Conservation (phyloP, 2,888 invertebrate species). For the Amblyjoppa proteus region DNA sequence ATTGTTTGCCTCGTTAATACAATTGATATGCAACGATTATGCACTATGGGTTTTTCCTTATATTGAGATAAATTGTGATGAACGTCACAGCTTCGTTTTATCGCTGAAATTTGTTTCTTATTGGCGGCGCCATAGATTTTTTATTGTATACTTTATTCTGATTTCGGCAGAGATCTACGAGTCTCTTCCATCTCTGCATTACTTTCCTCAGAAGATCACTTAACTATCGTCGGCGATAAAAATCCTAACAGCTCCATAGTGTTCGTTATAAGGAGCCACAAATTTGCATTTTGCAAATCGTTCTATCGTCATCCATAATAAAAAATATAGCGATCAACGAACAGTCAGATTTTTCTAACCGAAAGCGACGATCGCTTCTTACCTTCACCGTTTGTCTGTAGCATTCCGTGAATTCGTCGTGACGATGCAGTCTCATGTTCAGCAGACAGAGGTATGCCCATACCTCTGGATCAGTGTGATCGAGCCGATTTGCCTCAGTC, state of each 20-base stretch:
- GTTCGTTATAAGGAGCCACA: conserved; percentile 77
- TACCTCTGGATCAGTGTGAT: conserved; percentile 73
- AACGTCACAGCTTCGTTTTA: conserved; percentile 21
- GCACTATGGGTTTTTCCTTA: conserved; percentile 19
- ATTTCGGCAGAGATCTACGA: conserved; percentile 57
- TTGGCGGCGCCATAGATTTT: conserved; percentile 65
- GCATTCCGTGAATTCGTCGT: conserved; percentile 79
- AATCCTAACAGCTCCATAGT: conserved; percentile 75
- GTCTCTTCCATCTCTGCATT: conserved; percentile 48
- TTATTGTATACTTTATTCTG: conserved; percentile 68
- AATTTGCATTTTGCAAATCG: conserved; percentile 77
- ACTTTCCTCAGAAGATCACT: conserved; percentile 60
- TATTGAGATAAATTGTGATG: conserved; percentile 11
- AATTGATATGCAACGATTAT: conserved; percentile 60
- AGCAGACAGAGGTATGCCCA: conserved; percentile 79
- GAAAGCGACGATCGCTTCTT: neutral
- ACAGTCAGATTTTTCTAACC: neutral
- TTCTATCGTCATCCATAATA: conserved; percentile 73
- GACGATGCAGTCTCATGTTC: conserved; percentile 74
- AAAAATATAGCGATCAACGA: conserved; percentile 50
- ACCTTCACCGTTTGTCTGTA: conserved; percentile 76
- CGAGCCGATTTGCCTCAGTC: conserved; percentile 77
- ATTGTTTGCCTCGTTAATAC: conserved; percentile 41
- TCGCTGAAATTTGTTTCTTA: conserved; percentile 23
- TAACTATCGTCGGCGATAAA: conserved; percentile 67